A percentile compares a stretch with the other conserved stretches of the same genome.
phyloP scores from a whole-genome alignment of 2,888 invertebrate species.

The Diogma glabrata region DNA sequence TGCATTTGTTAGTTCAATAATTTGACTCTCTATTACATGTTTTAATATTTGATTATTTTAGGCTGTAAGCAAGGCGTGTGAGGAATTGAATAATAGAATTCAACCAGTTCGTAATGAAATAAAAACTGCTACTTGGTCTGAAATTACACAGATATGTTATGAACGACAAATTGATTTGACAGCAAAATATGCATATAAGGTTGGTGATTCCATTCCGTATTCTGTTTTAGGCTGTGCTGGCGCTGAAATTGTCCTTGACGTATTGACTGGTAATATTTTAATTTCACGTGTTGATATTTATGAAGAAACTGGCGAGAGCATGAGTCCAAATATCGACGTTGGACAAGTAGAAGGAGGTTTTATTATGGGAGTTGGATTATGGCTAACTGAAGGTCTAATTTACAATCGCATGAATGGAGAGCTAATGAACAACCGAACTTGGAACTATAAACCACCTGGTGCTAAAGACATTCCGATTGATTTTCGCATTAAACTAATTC shows the following conservation, averaged over 20 bases:
- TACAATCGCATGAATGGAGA: conserved; percentile 48
- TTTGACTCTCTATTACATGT: too few species aligned
- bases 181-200: conserved; percentile 24
- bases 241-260: conserved; percentile 57
- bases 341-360: conserved; percentile 69
- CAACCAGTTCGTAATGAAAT: conserved; percentile 29
- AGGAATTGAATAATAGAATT: conserved; percentile 32
- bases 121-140: conserved; percentile 30
- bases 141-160: conserved; percentile 23
- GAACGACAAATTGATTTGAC: conserved; percentile 24
- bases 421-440: conserved; percentile 60
- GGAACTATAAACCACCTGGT: conserved; percentile 70
- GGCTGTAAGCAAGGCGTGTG: conserved; percentile 36
- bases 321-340: conserved; percentile 54
- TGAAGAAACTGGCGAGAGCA: conserved; percentile 54
- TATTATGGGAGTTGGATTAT: conserved; percentile 58
- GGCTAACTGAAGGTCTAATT: conserved; percentile 53
- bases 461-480: conserved; percentile 68
- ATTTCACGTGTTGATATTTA: conserved; percentile 48
- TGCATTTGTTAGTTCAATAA: too few species aligned
- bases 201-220: conserved; percentile 39
- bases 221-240: conserved; percentile 47
- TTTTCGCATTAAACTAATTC: conserved; percentile 55
- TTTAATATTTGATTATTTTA: too few species aligned
- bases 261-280: conserved; percentile 54